phyloP scores from a whole-genome alignment of 2,888 invertebrate genomes.

The Perizoma flavofasciatum region DNA sequence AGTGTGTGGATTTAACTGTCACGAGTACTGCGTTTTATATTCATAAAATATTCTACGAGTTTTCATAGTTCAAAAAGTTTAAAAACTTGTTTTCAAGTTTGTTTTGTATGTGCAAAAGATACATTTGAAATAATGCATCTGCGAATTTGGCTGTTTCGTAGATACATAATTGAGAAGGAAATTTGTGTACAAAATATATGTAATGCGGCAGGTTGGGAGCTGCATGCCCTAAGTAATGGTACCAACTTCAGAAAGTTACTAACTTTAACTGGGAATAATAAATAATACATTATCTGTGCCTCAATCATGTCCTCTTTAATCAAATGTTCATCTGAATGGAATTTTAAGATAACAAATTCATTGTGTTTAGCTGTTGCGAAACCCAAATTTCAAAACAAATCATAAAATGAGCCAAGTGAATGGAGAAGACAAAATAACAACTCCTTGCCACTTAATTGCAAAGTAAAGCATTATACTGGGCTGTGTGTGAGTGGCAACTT shows the following conservation, averaged over 20 bases:
- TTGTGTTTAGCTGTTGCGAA: too few relatives aligned
- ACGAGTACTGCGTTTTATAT: not conserved
- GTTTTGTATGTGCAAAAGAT: conserved; percentile 1
- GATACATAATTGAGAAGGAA: not conserved
- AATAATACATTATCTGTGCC: not conserved
- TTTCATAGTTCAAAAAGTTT: conserved; percentile 35
- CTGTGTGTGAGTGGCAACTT: too few relatives aligned
- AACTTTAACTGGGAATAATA: not conserved
- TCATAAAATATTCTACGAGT: conserved; percentile 12
- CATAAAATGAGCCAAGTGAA: too few relatives aligned
- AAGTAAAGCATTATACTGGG: too few relatives aligned
- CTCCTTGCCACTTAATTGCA: too few relatives aligned
- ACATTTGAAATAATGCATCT: conserved; percentile 14
- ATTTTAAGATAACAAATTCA: too few relatives aligned
- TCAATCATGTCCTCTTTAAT: too few relatives aligned
- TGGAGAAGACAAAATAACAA: too few relatives aligned
- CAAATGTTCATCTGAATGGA: too few relatives aligned
- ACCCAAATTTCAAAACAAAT: too few relatives aligned
- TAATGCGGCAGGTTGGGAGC: too few relatives aligned
- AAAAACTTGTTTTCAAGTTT: conserved; percentile 37
- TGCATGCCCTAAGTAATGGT: too few relatives aligned
- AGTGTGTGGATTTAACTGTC: conserved; percentile 8
- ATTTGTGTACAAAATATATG: not conserved
- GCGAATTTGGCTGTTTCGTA: not conserved
- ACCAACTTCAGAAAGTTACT: not conserved